Conservation (phyloP, 2,888 invertebrate genomes). For the Microlaimidae sp. region DNA sequence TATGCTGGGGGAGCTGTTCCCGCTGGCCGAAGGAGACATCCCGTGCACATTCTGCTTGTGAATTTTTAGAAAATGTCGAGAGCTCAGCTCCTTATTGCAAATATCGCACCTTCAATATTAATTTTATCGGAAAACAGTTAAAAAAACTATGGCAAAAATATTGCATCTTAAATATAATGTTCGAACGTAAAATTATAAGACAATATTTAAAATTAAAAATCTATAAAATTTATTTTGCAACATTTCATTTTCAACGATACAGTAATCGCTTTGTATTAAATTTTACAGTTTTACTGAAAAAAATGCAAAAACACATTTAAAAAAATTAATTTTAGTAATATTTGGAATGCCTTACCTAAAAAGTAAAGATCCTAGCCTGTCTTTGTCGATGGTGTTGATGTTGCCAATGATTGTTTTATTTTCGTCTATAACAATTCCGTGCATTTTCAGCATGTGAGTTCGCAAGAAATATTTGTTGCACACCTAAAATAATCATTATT, state of each 20-base stretch:
- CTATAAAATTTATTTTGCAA: too few species aligned
- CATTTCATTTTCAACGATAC: too few species aligned
- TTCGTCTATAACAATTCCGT: constrained; percentile 40
- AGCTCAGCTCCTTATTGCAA: constrained; percentile 92
- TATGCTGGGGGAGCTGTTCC: constrained; percentile 42
- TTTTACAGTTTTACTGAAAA: neutral
- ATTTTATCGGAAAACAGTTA: too few species aligned
- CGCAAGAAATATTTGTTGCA: constrained; percentile 99
- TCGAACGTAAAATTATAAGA: too few species aligned
- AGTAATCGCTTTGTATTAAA: too few species aligned
- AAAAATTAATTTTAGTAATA: neutral
- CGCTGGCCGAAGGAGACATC: too few species aligned
- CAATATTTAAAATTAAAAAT: too few species aligned
- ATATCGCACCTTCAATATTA: constrained; percentile 69
- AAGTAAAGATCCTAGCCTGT: constrained; percentile 24
- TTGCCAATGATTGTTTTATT: constrained; percentile 35
- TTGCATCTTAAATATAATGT: too few species aligned
- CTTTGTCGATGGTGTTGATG: constrained; percentile 32
- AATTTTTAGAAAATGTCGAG: constrained; percentile 86
- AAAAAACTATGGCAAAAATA: too few species aligned
- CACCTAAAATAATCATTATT: too few species aligned
- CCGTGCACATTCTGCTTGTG: constrained; percentile 97
- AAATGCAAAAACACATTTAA: neutral
- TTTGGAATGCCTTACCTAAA: constrained; percentile 22
- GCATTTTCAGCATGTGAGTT: constrained; percentile 97